Conservation (phyloP, 1,140 invertebrate genomes). For the Drosophila rhopaloa region DNA sequence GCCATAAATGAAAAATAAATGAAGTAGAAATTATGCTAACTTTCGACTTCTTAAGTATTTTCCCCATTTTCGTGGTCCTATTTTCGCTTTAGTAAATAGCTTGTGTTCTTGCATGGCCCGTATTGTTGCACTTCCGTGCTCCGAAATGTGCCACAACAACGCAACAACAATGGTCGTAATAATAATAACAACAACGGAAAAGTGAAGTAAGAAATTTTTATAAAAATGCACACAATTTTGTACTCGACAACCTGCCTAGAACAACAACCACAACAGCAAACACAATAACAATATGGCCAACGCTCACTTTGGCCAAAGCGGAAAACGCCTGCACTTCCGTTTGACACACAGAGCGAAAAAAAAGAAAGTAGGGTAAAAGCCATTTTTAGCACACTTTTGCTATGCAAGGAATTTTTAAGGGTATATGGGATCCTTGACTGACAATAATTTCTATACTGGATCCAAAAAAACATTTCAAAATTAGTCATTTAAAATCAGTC, state of each 20-base stretch:
- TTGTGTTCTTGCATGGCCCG: constrained; percentile 43
- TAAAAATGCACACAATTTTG: constrained; percentile 78
- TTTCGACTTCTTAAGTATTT: not conserved
- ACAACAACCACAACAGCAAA: constrained; percentile 44
- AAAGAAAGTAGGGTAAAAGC: constrained; percentile 15
- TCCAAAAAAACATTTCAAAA: not conserved
- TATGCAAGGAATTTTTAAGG: not conserved
- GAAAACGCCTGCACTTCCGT: constrained; percentile 80
- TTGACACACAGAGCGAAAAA: constrained; percentile 47
- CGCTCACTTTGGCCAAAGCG: constrained; percentile 62
- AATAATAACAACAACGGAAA: constrained; percentile 29
- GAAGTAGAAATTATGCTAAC: constrained; percentile 32
- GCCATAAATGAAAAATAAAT: constrained; percentile 45
- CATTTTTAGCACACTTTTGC: constrained; percentile 41
- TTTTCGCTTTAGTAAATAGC: constrained; percentile 50
- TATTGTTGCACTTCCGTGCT: constrained; percentile 75
- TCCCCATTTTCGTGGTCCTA: constrained; percentile 10
- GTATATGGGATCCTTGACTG: not conserved
- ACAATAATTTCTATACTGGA: not conserved
- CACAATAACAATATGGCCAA: constrained; percentile 56
- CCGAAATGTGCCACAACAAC: constrained; percentile 57
- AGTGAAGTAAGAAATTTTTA: constrained; percentile 46
- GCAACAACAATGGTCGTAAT: constrained; percentile 30
- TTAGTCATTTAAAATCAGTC: too few relatives aligned
- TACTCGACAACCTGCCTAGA: constrained; percentile 60